Evolutionary conservation across 30 jellyfish, hydroid and myxozoan species (phyloP).

Genomic region (Morbakka virulenta): DNA sequence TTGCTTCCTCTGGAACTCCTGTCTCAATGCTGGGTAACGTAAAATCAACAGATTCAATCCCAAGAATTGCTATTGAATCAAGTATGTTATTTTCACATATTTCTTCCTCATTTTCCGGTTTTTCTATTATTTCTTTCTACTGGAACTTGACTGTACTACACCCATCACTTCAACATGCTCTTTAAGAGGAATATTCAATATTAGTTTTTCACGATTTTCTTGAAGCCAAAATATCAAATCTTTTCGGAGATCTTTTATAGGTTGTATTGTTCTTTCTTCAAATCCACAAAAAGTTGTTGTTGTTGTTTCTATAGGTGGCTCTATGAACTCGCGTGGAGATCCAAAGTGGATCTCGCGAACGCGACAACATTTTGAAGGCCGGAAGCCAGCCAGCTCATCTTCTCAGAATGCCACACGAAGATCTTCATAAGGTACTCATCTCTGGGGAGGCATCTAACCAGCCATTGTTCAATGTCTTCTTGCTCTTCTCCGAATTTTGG

Average conservation of each 20-base stretch:
- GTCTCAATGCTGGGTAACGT: constrained; percentile 53
- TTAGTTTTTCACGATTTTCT: constrained; percentile 48
- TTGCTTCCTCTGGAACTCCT: constrained; percentile 60
- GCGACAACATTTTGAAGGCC: too few relatives aligned
- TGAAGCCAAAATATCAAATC: constrained; percentile 72
- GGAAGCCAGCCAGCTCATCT: too few relatives aligned
- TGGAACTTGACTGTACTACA: constrained; percentile 61
- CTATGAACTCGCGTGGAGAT: too few relatives aligned
- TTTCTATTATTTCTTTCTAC: constrained; percentile 25
- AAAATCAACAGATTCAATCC: constrained; percentile 48
- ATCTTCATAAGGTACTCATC: too few relatives aligned
- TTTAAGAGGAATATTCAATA: constrained; percentile 37
- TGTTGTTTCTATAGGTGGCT: too few relatives aligned
- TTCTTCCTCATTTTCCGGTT: constrained; percentile 51
- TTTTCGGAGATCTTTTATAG: constrained; percentile 57
- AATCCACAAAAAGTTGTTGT: constrained; percentile 29
- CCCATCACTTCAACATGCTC: constrained; percentile 33
- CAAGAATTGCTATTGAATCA: constrained; percentile 10
- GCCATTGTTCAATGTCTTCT: too few relatives aligned
- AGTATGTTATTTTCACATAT: constrained; percentile 29
- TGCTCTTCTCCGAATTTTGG: too few relatives aligned
- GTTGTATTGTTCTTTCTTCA: constrained; percentile 50
- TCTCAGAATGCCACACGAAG: too few relatives aligned
- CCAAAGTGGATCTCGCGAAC: too few relatives aligned
- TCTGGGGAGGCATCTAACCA: too few relatives aligned